Base-by-base conservation (phyloP, 2,888 invertebrate genomes). In the Drosophila pseudotalamancana region DNA sequence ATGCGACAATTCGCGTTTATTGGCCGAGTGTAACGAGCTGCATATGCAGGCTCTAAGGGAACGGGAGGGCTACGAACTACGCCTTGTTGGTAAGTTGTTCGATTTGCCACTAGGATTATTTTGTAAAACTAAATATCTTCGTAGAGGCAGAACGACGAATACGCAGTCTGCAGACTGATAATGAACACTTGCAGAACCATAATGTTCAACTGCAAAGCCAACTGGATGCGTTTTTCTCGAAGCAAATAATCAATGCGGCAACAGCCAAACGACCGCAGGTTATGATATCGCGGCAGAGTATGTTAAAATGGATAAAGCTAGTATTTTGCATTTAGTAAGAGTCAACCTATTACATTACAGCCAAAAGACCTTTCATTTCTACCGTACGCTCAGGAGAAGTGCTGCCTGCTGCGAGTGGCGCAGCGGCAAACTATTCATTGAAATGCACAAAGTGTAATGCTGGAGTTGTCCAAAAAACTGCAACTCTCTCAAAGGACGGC, bases 1-100 rank as follows among this genome's bases (percentile, higher is more conserved):
- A 91, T 95, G 95, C 90, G 96, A 96, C 87, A 96, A 96, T 91
- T 94, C 94, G 23, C 95, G 94, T 89, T 92, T 96, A 43, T 93
- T 96, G 56, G 93, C 94, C 89, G 95, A 96, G 92, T 95, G 95
- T 87, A 96, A 96, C 91, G 93, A 94, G 77, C 91, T 96, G 46
- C 95, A 96, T 88, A 91, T 93, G 76, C 94, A 95, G 82, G 91
- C 95, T 59, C 92, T 95, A 56, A 93, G 94, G 81, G 91, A 93
- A 43, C 94, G 94, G 80, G 96, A 96, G 87, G 93, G 94, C 70
- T 92, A 93, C 90, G 92, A 94, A 79, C 92, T 93, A 91, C 90
- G 93, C 76, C 90, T 93, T 87, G 92, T 90, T 89, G 93, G 93
- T 93, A 90, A 72, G 60, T 67, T 51, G 8, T 29, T 37, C 4